These are phyloP conservation scores for Platerodrilus igneus DNA, from an alignment of 2,888 invertebrate genomes.

Conservation along the genomic window DNA sequence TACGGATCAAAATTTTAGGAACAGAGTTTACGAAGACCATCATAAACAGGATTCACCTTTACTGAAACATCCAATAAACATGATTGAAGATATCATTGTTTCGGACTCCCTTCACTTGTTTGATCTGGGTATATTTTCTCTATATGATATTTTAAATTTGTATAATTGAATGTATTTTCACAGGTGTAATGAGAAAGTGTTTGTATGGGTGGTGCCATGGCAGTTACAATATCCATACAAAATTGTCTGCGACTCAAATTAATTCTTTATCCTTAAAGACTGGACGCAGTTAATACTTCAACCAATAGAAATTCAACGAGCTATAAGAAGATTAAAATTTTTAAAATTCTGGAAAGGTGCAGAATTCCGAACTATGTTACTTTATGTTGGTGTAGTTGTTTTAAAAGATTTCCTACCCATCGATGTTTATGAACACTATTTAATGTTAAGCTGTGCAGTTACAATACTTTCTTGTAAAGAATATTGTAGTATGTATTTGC, in stretches of 20 bases:
- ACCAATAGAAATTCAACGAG: slow-evolving; percentile 24
- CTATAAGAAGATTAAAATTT: slow-evolving; percentile 22
- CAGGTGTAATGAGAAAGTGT: slow-evolving; percentile 18
- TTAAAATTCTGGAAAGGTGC: slow-evolving; percentile 28
- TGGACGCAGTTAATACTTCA: no score
- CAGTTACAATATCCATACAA: slow-evolving; percentile 17
- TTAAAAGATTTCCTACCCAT: slow-evolving; percentile 21
- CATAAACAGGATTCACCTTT: slow-evolving; percentile 9
- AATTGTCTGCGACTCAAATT: slow-evolving; percentile 9
- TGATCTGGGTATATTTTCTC: slow-evolving; percentile 12
- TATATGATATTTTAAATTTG: background rate
- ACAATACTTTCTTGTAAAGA: slow-evolving; percentile 9
- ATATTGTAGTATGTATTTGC: background rate
- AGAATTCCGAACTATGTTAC: slow-evolving; percentile 27
- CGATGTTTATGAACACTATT: slow-evolving; percentile 15
- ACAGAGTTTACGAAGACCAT: no score
- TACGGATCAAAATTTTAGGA: no score
- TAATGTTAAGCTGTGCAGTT: slow-evolving; percentile 15
- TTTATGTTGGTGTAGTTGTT: slow-evolving; percentile 27
- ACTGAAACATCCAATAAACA: slow-evolving; percentile 17
- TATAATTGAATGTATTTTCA: background rate
- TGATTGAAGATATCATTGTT: slow-evolving; percentile 20
- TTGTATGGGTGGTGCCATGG: slow-evolving; percentile 19
- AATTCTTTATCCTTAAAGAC: slow-evolving; percentile 4
- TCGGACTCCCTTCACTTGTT: slow-evolving; percentile 21